Evolutionary conservation across 1,140 invertebrate species (phyloP), one percentile per base, ranked within the genome.

Genomic region (Apis florea): DNA sequence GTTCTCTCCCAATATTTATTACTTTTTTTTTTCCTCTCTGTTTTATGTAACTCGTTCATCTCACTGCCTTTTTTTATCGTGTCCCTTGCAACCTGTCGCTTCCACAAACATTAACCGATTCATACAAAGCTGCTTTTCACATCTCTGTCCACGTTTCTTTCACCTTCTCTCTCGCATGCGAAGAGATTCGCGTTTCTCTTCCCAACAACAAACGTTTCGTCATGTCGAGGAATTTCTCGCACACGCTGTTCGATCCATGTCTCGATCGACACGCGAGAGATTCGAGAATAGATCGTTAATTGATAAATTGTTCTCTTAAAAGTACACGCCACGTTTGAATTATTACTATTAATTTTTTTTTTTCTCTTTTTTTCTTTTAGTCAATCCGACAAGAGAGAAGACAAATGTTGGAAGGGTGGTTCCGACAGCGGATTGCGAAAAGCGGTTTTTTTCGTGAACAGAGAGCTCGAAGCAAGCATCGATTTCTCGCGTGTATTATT

Each of bases 91-190:
- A 81, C 79, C 79, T 76, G 54, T 74, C 72, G 72, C 63, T 75
- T 76, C 79, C 51, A 81, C 80, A 73, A 85, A 83, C 76, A 54
- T 75, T 61, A 73, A 71, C 63, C 74, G 73, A 86, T 78, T 85
- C 84, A 66, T 72, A 67, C 85, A 49, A 21, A 54, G 66, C 72
- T 72, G 84, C 84, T 86, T 63, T 49, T 83, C 73, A 71, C 69
- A 17, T 73, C 79, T 83, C 59, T 83, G 74, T 70, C 66, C 74
- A 75, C 51, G 58, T 31, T 47, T 59, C 58, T 11, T 40, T 4
- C 53, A 53, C 49, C 24, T 26, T 19, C 17, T 15, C 24, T 49
- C 15, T 5, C 51, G 24, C 24, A 11, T 11, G 51, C 19, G 12
- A 69, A 61, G n/a, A n/a, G 24, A 13, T 15, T 13, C 21, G 40